Conservation (phyloP, 2,888 invertebrate genomes). For the Trypoxylon attenuatum region DNA sequence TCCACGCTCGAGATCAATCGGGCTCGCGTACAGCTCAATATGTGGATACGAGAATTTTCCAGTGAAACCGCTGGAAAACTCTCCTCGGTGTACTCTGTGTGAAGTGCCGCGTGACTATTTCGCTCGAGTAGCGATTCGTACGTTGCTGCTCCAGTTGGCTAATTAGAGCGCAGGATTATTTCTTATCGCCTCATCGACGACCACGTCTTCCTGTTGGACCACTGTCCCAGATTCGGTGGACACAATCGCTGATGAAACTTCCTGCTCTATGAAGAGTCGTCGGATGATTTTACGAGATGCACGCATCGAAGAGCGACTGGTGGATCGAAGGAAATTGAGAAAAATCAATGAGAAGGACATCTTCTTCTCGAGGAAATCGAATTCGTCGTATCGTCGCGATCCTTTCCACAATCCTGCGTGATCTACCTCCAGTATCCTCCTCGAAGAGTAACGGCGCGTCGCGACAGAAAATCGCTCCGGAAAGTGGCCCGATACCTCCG, state of each 20-base stretch:
- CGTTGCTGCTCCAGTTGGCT: neutral
- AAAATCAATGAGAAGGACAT: neutral
- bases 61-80: too few species aligned
- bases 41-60: too few species aligned
- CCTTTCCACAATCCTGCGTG: neutral
- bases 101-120: too few species aligned
- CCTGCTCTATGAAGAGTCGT: neutral
- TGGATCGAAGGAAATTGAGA: neutral
- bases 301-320: neutral
- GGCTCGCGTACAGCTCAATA: neutral
- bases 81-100: too few species aligned
- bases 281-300: too few species aligned
- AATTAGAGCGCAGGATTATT: slow-evolving; percentile 1
- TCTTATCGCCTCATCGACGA: neutral
- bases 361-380: slow-evolving; percentile 40
- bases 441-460: neutral
- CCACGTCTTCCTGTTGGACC: neutral
- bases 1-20: too few species aligned
- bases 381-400: slow-evolving; percentile 31
- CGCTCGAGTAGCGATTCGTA: neutral
- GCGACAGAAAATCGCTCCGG: neutral
- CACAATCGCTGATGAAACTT: neutral
- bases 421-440: slow-evolving; percentile 1
- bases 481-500: neutral
- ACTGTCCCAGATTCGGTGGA: neutral